Evolutionary conservation across 1,140 invertebrate genomes (phyloP).

Genomic region (Centruroides vittatus): DNA sequence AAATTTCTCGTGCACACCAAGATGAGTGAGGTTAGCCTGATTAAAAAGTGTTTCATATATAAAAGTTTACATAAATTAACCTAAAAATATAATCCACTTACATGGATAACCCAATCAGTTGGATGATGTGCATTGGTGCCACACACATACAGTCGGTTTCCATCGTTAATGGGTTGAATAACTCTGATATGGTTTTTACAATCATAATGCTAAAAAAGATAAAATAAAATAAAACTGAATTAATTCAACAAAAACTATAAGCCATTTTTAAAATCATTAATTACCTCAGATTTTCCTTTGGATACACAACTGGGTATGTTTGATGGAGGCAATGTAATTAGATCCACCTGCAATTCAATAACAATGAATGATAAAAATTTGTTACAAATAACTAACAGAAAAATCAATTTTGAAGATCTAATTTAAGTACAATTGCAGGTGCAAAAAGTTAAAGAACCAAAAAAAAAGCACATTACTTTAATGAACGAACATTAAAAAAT

Average conservation of each 20-base stretch:
- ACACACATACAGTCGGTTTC: constrained; percentile 69
- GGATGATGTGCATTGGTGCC: constrained; percentile 84
- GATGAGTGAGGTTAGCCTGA: constrained; percentile 36
- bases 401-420: too few species aligned
- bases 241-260: not conserved
- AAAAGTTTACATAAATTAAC: too few species aligned
- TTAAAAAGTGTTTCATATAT: too few species aligned
- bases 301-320: constrained; percentile 60
- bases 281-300: constrained; percentile 70
- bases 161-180: constrained; percentile 77
- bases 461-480: too few species aligned
- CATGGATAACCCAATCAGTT: constrained; percentile 80
- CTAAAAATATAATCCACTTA: constrained; percentile 39
- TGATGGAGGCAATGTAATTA: constrained; percentile 55
- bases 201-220: constrained; percentile 51
- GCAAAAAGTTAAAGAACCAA: too few species aligned
- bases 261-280: not conserved
- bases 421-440: too few species aligned
- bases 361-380: too few species aligned
- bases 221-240: not conserved
- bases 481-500: too few species aligned
- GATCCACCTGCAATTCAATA: constrained; percentile 43
- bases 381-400: too few species aligned
- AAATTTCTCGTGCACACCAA: constrained; percentile 61
- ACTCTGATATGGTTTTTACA: constrained; percentile 82